phyloP scores from a whole-genome alignment of 2,797 vertebrate species.

The Trichosurus vulpecula region DNA sequence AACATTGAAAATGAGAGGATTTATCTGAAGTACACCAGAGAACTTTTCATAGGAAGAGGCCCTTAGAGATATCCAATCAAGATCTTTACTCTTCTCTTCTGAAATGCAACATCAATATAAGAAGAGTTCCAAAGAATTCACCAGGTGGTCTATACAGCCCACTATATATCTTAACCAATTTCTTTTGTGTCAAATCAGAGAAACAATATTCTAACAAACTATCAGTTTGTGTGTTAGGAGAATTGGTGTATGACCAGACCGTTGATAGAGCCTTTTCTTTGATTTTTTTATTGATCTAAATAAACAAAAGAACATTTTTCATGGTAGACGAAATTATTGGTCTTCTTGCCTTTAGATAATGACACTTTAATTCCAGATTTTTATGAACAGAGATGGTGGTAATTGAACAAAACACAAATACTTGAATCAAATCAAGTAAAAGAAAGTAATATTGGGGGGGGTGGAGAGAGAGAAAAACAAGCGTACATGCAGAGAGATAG shows the following conservation, averaged over 20 bases:
- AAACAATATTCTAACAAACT: conserved; percentile 26
- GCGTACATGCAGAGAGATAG: no score
- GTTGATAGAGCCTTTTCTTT: conserved; percentile 4
- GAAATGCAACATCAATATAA: not conserved
- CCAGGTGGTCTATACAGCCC: conserved; percentile 11
- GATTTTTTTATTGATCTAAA: not conserved
- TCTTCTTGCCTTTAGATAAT: not conserved
- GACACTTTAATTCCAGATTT: conserved; percentile 39
- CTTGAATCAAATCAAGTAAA: conserved; percentile 34
- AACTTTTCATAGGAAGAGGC: not conserved
- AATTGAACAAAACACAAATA: not conserved
- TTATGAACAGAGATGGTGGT: conserved; percentile 1
- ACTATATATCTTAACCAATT: not conserved
- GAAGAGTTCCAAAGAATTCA: conserved; percentile 37
- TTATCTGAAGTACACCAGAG: not conserved
- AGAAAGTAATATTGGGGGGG: conserved; percentile 9
- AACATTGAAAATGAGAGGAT: not conserved
- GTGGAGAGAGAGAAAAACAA: no score
- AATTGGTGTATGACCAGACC: conserved; percentile 19
- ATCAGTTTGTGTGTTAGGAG: not conserved
- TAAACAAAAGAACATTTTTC: not conserved
- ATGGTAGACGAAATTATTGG: conserved; percentile 2
- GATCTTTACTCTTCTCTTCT: not conserved
- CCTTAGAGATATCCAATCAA: not conserved
- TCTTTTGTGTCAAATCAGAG: conserved; percentile 4